A percentile compares a stretch with the other conserved stretches of the same genome.
Conservation (phyloP, 2,113 vertebrate species). For the Phasianus colchicus region DNA sequence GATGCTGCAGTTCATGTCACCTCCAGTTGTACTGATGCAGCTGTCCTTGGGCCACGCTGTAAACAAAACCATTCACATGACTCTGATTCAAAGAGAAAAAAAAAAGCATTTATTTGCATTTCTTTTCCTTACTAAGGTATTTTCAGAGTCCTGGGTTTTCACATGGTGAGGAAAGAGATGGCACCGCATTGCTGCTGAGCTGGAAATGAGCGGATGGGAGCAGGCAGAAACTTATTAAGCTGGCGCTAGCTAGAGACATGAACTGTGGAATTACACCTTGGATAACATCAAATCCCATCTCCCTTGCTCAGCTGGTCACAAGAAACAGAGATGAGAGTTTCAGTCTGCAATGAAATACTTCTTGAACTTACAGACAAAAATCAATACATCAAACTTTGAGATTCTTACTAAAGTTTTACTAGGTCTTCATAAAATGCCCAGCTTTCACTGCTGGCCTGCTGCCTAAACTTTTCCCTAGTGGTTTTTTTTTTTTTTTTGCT, state of each 20-base stretch:
- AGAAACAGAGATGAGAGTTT: conserved; percentile 31
- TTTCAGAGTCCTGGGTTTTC: not conserved
- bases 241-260: not conserved
- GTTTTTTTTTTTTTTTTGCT: not conserved
- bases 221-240: conserved; percentile 29
- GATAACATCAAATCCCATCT: conserved; percentile 55
- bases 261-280: conserved; percentile 52
- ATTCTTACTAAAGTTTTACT: not conserved
- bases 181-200: conserved; percentile 27
- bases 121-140: not conserved
- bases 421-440: not conserved
- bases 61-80: not conserved
- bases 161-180: not conserved
- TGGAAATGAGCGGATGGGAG: conserved; percentile 50
- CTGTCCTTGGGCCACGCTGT: fast-evolving
- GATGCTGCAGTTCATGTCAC: not conserved
- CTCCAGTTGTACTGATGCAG: not conserved
- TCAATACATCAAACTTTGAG: conserved; percentile 12
- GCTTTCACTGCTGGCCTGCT: not conserved
- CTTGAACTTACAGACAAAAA: conserved; percentile 39
- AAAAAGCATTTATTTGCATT: not conserved
- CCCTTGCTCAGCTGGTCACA: conserved; percentile 52
- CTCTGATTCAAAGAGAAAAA: not conserved
- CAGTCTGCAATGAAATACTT: conserved; percentile 30
- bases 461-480: not conserved